These are phyloP conservation scores for Leuctra nigra DNA, from an alignment of 2,888 invertebrate species.

Conservation along the genomic window DNA sequence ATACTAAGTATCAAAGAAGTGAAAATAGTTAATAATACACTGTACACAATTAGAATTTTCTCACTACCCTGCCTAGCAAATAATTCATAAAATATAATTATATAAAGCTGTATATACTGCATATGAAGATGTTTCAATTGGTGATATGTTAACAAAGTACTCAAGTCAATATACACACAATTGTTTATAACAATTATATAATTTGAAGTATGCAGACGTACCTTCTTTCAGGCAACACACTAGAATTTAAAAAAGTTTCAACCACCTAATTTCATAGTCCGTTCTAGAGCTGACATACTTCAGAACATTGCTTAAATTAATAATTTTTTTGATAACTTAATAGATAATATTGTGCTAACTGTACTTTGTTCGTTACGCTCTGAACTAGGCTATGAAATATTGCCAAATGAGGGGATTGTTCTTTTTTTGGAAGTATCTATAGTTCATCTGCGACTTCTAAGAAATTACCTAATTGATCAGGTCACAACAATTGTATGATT, in stretches of 20 bases:
- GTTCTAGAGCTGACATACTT: too few species aligned
- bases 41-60: constrained; percentile 3
- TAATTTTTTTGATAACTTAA: constrained; percentile 7
- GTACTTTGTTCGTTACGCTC: constrained; percentile 21
- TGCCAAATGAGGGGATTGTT: constrained; percentile 23
- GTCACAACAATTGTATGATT: not conserved
- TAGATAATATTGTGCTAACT: constrained; percentile 20
- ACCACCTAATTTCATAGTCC: constrained; percentile 18
- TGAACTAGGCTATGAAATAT: constrained; percentile 26
- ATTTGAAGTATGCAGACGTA: not conserved
- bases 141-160: constrained; percentile 7
- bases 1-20: not conserved
- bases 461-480: not conserved
- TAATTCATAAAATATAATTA: not conserved
- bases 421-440: constrained; percentile 2
- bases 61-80: not conserved
- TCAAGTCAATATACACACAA: not conserved
- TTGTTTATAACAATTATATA: constrained; percentile 5
- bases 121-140: not conserved
- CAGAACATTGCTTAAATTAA: too few species aligned
- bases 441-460: not conserved
- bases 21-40: constrained; percentile 4
- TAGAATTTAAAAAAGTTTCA: constrained; percentile 14
- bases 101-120: not conserved
- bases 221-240: constrained; percentile 26